Conservation (phyloP, 2,797 vertebrate genomes). For the Diglossa cyanea region DNA sequence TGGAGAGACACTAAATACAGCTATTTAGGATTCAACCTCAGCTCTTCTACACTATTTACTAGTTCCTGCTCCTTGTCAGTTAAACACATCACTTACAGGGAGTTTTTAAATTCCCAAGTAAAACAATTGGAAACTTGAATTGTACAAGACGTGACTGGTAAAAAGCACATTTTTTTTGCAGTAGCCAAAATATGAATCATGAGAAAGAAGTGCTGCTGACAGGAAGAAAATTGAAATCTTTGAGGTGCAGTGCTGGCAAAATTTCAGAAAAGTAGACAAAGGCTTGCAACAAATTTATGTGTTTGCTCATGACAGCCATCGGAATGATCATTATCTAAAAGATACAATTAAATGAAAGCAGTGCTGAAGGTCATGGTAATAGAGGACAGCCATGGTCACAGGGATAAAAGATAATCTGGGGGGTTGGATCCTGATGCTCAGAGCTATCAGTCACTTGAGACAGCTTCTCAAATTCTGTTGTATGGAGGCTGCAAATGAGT, state of each 20-base stretch:
- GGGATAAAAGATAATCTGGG: background rate
- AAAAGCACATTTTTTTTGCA: background rate
- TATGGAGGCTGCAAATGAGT: background rate
- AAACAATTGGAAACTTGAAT: background rate
- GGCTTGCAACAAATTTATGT: background rate
- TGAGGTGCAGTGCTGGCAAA: slow-evolving; percentile 24
- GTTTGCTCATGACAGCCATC: background rate
- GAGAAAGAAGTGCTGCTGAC: slow-evolving; percentile 2
- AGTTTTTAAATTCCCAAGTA: background rate
- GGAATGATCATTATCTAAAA: background rate
- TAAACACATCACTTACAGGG: background rate
- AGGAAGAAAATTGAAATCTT: slow-evolving; percentile 39
- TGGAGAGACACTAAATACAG: background rate
- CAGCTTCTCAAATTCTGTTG: background rate
- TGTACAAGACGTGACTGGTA: background rate
- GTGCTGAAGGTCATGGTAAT: background rate
- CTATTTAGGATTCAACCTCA: background rate
- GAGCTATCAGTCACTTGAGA: background rate
- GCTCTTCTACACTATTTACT: background rate
- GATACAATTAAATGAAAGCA: background rate
- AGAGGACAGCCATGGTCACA: background rate
- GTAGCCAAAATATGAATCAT: background rate
- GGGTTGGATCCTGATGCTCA: background rate
- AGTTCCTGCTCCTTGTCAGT: background rate
- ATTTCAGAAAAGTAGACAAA: slow-evolving; percentile 37